A percentile compares a stretch with the other conserved stretches of the same genome.
Conservation (phyloP, 1,140 invertebrate genomes). For the Procambarus clarkii region DNA sequence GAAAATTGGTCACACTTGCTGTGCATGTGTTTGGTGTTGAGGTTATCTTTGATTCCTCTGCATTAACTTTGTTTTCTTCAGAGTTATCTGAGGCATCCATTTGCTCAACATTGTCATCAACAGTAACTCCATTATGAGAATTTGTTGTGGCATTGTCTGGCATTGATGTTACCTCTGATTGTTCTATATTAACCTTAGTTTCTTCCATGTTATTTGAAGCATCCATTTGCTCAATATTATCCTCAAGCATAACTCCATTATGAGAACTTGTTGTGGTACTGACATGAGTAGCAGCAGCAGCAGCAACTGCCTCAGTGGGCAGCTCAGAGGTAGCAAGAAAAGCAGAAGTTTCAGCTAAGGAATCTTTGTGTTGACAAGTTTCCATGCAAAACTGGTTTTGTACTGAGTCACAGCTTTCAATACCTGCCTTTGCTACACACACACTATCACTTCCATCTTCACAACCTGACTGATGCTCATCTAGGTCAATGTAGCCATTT, state of each 20-base stretch:
- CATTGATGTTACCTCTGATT: neutral
- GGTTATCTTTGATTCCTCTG: neutral
- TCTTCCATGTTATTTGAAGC: neutral
- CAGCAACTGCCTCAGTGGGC: slow-evolving; percentile 41
- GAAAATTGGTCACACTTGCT: slow-evolving; percentile 12
- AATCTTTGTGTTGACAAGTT: neutral
- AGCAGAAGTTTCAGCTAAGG: slow-evolving; percentile 27
- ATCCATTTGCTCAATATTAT: neutral
- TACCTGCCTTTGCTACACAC: neutral
- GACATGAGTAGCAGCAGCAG: slow-evolving; percentile 63
- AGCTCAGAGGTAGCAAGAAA: slow-evolving; percentile 46
- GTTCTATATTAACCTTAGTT: neutral
- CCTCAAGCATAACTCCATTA: neutral
- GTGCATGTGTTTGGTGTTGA: neutral
- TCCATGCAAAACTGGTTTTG: slow-evolving; percentile 45
- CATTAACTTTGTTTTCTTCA: neutral
- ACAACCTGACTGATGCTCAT: neutral
- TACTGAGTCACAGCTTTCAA: slow-evolving; percentile 54
- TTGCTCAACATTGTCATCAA: neutral
- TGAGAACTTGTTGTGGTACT: slow-evolving; percentile 71
- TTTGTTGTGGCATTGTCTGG: slow-evolving; percentile 62
- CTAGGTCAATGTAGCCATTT: neutral
- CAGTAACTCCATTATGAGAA: slow-evolving; percentile 46
- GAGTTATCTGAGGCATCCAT: neutral
- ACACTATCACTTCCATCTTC: neutral